phyloP scores from a whole-genome alignment of 64 coral and sea anemone species.

The Montipora foliosa region DNA sequence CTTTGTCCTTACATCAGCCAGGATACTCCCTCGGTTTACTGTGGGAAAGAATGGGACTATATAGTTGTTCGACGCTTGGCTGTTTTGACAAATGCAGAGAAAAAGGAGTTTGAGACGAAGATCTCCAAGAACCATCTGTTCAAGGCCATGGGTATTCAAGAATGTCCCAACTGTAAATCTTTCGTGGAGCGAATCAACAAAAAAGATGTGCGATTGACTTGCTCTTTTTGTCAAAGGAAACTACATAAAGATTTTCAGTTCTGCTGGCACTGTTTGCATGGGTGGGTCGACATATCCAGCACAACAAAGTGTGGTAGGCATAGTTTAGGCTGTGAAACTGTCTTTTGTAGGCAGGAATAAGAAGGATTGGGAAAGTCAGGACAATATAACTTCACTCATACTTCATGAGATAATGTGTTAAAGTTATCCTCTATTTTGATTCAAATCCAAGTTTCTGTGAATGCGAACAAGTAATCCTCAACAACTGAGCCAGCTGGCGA shows the following conservation, averaged over 20 bases:
- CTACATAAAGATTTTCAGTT: constrained; percentile 50
- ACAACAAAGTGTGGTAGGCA: constrained; percentile 61
- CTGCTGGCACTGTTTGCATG: constrained; percentile 87
- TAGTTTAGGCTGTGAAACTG: no score
- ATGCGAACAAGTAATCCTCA: no score
- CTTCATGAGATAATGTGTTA: no score
- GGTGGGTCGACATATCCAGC: constrained; percentile 53
- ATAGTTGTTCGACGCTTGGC: constrained; percentile 83
- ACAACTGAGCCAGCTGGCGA: no score
- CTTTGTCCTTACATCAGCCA: constrained; percentile 80
- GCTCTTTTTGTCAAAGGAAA: constrained; percentile 65
- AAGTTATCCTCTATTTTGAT: no score
- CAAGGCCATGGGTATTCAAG: constrained; percentile 83
- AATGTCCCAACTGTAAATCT: constrained; percentile 81
- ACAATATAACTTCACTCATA: no score
- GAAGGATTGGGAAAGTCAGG: no score
- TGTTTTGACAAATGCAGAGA: constrained; percentile 82
- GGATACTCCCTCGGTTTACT: constrained; percentile 63
- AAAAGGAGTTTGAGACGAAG: constrained; percentile 79
- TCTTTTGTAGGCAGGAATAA: no score
- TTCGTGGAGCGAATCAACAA: constrained; percentile 49
- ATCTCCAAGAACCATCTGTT: constrained; percentile 81
- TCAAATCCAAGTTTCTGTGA: no score
- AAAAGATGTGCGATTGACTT: constrained; percentile 60
- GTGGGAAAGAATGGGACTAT: constrained; percentile 83